These are phyloP conservation scores for Leuciscus idus DNA, from an alignment of 2,113 vertebrate species.

Conservation along the genomic window DNA sequence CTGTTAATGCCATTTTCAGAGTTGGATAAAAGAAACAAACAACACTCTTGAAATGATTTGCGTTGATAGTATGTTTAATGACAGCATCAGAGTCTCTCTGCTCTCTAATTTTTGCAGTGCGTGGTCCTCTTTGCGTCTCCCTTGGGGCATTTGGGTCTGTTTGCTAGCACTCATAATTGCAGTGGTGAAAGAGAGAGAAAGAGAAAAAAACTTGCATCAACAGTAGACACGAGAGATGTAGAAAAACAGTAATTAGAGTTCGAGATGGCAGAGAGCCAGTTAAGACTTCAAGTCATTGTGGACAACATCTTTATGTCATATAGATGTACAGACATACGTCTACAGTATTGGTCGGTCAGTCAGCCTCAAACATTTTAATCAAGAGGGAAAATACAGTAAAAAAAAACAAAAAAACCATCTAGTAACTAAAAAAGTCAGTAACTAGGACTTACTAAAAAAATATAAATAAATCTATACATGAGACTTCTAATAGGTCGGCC, in stretches of 20 bases:
- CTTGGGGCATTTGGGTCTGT: conserved; percentile 51
- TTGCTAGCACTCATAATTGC: conserved; percentile 52
- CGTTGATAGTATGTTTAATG: conserved; percentile 53
- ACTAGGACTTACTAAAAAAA: neutral
- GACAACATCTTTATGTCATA: conserved; percentile 4
- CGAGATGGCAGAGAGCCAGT: conserved; percentile 44
- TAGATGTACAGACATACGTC: neutral
- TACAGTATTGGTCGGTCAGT: neutral
- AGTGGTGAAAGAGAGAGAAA: conserved; percentile 47
- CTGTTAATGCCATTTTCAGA: neutral
- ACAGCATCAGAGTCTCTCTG: conserved; percentile 45
- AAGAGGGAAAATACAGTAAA: neutral
- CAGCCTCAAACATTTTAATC: neutral
- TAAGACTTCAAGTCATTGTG: neutral
- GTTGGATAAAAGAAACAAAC: conserved; percentile 30
- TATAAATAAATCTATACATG: neutral
- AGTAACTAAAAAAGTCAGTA: neutral
- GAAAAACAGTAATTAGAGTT: conserved; percentile 63
- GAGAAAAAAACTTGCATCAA: conserved; percentile 37
- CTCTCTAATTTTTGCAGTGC: conserved; percentile 57
- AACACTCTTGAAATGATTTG: conserved; percentile 45
- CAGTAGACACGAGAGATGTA: conserved; percentile 50
- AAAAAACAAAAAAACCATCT: no score
- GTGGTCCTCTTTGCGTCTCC: conserved; percentile 48
- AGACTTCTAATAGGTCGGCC: neutral